Conservation (phyloP, 2,888 invertebrate genomes). For the Ophion costatus region DNA sequence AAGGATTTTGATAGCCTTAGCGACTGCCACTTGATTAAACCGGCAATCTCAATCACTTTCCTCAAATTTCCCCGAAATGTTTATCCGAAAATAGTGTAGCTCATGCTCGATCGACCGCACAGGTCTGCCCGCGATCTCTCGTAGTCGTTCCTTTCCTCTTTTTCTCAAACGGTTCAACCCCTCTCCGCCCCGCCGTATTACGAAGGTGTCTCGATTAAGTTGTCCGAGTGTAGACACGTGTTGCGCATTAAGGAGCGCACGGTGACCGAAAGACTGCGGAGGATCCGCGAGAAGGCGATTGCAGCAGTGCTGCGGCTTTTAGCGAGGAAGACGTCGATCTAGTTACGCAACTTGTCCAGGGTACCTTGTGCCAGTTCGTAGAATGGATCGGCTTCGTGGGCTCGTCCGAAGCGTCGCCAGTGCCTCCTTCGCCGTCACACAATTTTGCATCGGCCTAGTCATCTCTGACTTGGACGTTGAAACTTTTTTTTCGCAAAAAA, state of each 20-base stretch:
- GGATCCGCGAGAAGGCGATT: constrained; percentile 26
- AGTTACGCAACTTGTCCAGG: constrained; percentile 66
- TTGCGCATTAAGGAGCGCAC: constrained; percentile 21
- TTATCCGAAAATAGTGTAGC: neutral
- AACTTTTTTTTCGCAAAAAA: too few species aligned
- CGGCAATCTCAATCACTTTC: too few species aligned
- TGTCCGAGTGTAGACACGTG: neutral
- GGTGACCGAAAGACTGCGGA: neutral
- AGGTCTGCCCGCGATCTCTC: too few species aligned
- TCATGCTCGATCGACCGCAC: neutral
- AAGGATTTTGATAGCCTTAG: too few species aligned
- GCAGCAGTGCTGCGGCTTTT: constrained; percentile 38
- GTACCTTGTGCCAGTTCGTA: constrained; percentile 71
- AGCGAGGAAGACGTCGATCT: constrained; percentile 70
- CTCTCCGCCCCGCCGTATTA: neutral
- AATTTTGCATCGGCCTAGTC: constrained; percentile 22
- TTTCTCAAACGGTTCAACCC: too few species aligned
- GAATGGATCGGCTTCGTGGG: constrained; percentile 64
- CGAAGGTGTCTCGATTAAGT: neutral
- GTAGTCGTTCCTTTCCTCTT: too few species aligned
- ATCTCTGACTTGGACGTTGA: neutral
- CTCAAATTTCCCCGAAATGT: too few species aligned
- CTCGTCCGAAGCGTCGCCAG: constrained; percentile 22
- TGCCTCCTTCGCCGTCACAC: constrained; percentile 39
- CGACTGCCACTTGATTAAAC: too few species aligned